Evolutionary conservation across 2,113 vertebrate genomes (phyloP).

Genomic region (Phylloscopus trochiloides): DNA sequence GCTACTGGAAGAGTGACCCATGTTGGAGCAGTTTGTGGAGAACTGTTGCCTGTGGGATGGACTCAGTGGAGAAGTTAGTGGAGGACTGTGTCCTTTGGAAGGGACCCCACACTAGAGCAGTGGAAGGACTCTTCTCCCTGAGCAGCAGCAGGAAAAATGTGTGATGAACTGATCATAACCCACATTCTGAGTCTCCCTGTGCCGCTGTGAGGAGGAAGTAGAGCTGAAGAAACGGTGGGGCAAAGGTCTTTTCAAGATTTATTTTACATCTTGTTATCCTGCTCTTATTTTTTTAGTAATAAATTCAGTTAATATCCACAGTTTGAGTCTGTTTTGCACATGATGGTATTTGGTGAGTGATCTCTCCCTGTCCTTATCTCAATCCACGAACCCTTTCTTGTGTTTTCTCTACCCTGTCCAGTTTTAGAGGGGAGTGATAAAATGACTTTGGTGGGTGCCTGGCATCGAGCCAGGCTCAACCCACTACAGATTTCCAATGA

Average conservation of each 20-base stretch:
- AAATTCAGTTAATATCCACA: neutral
- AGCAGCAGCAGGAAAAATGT: neutral
- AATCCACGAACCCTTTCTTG: neutral
- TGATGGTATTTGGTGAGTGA: neutral
- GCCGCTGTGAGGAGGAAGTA: neutral
- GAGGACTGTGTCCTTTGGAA: neutral
- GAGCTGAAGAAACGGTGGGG: neutral
- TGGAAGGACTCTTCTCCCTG: neutral
- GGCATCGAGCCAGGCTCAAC: neutral
- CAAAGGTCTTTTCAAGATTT: neutral
- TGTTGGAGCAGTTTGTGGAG: neutral
- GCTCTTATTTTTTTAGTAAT: neutral
- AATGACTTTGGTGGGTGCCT: neutral
- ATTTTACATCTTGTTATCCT: neutral
- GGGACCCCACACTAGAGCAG: too few relatives aligned
- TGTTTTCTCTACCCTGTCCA: neutral
- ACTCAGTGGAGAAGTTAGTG: neutral
- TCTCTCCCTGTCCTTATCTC: neutral
- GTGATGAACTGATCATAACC: rapidly evolving
- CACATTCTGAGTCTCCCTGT: neutral
- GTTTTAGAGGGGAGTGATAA: neutral
- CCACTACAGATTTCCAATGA: neutral
- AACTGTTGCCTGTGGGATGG: neutral
- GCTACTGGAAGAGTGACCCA: neutral
- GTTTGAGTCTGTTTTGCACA: neutral